Evolutionary conservation across 2,797 vertebrate genomes (phyloP), one percentile per base, ranked within the genome.

Genomic region (Clamator glandarius): DNA sequence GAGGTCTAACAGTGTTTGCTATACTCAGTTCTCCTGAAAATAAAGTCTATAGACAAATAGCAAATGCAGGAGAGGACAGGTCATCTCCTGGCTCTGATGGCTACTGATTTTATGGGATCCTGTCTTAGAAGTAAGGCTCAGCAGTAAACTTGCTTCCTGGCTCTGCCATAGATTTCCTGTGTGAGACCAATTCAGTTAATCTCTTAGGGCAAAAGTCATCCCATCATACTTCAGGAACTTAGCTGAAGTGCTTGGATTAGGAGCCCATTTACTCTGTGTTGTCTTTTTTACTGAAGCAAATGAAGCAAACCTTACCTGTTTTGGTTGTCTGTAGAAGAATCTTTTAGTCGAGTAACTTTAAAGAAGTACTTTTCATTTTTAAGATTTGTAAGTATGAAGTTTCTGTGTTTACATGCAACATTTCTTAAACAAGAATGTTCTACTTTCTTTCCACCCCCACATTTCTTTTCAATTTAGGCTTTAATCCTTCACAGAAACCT

Each of bases 91-190:
- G 67, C 55, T 94, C 83, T 61, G 89, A 87, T 92, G 90, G 95
- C 92, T 96, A 95, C 94, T 85, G 90, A 92, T 96, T 96, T 96
- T 96, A 94, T 95, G 91, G n/a, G 83, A 15, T 88, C 35, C 57
- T 90, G 92, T 88, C 77, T 66, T 55, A 88, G 70, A 93, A 88
- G 69, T 87, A 88, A 96, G 93, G 50, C 89, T 90, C 44, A 84
- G 93, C 85, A 95, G 91, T 96, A 95, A 94, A 96, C 83, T 91
- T 91, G 87, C 85, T 97, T 96, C 95, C 96, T 95, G 95, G 58
- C 84, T 96, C 89, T 96, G 95, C 84, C 79, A 76, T 31, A 35
- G 79, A 95, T 94, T 96, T 95, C 94, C 95, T 96, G 95, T 94
- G 93, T 92, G 77, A 92, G 69, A 82, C 75, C 90, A 94, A 84